Evolutionary conservation across 92 coral and sea anemone genomes (phyloP), one percentile per base, ranked within the genome.

Genomic region (Diadumene lineata): DNA sequence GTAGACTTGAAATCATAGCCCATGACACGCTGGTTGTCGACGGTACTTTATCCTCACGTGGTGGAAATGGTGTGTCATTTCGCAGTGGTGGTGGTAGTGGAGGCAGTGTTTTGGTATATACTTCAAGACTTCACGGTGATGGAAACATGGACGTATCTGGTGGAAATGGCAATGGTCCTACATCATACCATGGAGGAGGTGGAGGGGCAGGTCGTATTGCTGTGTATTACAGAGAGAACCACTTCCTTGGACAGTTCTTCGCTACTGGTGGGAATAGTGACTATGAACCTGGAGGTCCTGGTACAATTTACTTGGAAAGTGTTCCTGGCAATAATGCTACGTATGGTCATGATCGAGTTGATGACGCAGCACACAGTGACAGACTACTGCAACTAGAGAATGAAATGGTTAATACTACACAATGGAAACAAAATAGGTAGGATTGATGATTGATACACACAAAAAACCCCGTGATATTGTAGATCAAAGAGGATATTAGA

Each of bases 31-130:
- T 77, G 29, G 75, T 63, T 6, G 69, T 86, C 19, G 91, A 86
- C 43, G 91, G 91, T 8, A 61, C 75, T 17, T 3, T 86, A 8
- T 86, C 91, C 0, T 79, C 87, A 24, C 74, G 66, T 55, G 91
- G 91, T 7, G 79, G 76, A 29, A 71, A 56, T 16, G 84, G 81
- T 16, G 18, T n/a, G 2, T 60, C 82, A 8, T 81, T 77, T 15
- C 81, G 84, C 21, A 84, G 84, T 31, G 86, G 91, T 21, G 91
- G 91, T 28, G 91, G 87, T 16, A 86, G 91, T 65, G 91, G 91
- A 21, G 87, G 91, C 6, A 81, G 90, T 34, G 73, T 86, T 63
- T 50, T 86, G 55, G 72, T 86, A 43, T 86, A 81, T 38, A 70
- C 75, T 0, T 68, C 72, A 32, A 53, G 81, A 46, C 25, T 86